phyloP scores from a whole-genome alignment of 1,140 invertebrate species.

The Mya arenaria region DNA sequence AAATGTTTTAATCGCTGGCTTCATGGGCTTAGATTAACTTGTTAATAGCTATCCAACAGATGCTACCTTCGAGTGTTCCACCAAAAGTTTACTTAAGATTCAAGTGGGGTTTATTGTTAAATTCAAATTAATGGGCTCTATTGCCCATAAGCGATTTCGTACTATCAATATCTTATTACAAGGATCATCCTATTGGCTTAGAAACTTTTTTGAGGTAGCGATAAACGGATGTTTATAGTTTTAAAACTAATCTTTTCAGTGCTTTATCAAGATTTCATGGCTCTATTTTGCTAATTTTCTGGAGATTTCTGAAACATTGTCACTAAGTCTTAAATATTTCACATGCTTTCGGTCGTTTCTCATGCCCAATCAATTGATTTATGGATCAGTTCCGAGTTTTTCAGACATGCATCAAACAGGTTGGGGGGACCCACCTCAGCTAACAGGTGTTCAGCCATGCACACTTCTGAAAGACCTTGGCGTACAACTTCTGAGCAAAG shows the following conservation, averaged over 20 bases:
- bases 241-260: not conserved
- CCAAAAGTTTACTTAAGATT: slow-evolving; percentile 15
- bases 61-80: slow-evolving; percentile 1
- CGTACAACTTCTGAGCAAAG: no score
- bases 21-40: slow-evolving; percentile 15
- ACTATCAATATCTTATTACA: not conserved
- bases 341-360: no score
- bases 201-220: not conserved
- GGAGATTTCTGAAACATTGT: not conserved
- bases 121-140: not conserved
- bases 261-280: not conserved
- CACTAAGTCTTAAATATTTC: no score
- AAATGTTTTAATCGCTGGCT: no score
- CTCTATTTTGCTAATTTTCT: not conserved
- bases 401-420: no score
- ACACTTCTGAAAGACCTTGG: no score
- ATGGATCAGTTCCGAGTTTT: no score
- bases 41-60: slow-evolving; percentile 40
- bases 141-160: not conserved
- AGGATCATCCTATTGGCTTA: no score
- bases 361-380: no score
- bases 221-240: not conserved
- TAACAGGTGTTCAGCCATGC: no score
- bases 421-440: no score
- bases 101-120: slow-evolving; percentile 16